Evolutionary conservation across 2,113 vertebrate genomes (phyloP).

Genomic region (Aptenodytes forsteri): DNA sequence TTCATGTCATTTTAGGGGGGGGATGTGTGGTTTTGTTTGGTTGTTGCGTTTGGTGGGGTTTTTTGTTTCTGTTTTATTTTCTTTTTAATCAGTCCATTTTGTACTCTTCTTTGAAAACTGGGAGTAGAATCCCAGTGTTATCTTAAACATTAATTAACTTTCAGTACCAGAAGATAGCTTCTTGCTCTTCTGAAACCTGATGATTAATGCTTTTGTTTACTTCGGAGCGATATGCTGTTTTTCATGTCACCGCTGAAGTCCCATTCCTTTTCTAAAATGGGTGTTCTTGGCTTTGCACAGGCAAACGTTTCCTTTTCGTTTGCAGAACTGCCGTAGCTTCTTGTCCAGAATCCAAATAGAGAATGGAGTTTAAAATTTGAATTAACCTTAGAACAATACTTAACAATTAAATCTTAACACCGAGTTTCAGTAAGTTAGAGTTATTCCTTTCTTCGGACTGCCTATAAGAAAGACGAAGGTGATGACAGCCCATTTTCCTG

Average conservation of each 20-base stretch:
- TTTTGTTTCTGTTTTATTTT: background rate
- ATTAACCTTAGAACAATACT: background rate
- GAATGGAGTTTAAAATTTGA: background rate
- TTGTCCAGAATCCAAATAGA: background rate
- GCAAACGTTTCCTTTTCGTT: background rate
- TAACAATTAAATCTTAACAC: background rate
- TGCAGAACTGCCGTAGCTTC: background rate
- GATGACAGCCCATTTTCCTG: background rate
- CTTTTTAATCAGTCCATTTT: background rate
- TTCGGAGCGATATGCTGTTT: constrained; percentile 1
- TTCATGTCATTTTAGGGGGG: background rate
- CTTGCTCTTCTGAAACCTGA: constrained; percentile 24
- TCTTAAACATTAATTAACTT: constrained; percentile 3
- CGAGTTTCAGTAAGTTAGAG: background rate
- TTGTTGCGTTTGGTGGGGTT: too few species aligned
- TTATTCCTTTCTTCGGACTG: background rate
- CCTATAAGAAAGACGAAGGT: background rate
- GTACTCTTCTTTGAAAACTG: background rate
- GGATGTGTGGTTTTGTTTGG: background rate
- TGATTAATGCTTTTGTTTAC: constrained; percentile 43
- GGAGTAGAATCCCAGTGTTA: background rate
- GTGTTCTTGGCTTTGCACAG: background rate
- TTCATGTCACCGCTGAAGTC: background rate
- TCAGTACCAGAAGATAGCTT: background rate
- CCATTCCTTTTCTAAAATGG: background rate